Base-by-base conservation (phyloP, 1,140 invertebrate genomes). In the Drosophila mojavensis region DNA sequence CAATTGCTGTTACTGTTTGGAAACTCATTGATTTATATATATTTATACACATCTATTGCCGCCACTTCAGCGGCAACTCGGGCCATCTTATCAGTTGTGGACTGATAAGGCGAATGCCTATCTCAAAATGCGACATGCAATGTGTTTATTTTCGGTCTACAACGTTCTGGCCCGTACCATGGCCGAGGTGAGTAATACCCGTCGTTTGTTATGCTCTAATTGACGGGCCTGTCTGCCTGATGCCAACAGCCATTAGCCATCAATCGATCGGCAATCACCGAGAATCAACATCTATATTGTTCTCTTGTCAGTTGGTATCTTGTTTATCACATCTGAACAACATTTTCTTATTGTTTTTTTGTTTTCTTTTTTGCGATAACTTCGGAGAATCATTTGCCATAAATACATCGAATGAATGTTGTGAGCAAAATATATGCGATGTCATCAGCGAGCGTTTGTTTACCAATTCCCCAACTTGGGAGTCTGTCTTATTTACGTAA, bases 21-120 rank as follows among this genome's bases (percentile, higher is more conserved):
- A 60, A 66, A 66, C 78, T 67, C 76, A 83, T 89, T 79, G 83
- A 80, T 79, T 79, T 85, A 77, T 86, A 83, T 85, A 78, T 81
- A 75, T 79, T 79, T 85, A 77, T 86, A 83, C 81, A 75, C 79
- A 72, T 79, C 66, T 84, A 81, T 81, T 48, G 53, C 60, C 3
- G 36, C 54, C 78, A 61, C 47, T 45, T 45, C 24, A 62, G 59
- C 69, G 66, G 60, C 66, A 50, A 17, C 17, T 48, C 70, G 59
- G 53, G 54, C 56, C 9, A 5, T 41, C 58, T 58, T 86, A 86
- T 86, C 83, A 80, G 63, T 5, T 5, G 3, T 15, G 15, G 1
- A 3, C 62, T 75, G 83, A 89, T 86, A 80, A 76, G 17, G 4
- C 9, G 4, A 13, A 13, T 3, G 10, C 9, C 5, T 51, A 78